Evolutionary conservation across 1,140 invertebrate genomes (phyloP).

Genomic region (Lucilia cuprina): DNA sequence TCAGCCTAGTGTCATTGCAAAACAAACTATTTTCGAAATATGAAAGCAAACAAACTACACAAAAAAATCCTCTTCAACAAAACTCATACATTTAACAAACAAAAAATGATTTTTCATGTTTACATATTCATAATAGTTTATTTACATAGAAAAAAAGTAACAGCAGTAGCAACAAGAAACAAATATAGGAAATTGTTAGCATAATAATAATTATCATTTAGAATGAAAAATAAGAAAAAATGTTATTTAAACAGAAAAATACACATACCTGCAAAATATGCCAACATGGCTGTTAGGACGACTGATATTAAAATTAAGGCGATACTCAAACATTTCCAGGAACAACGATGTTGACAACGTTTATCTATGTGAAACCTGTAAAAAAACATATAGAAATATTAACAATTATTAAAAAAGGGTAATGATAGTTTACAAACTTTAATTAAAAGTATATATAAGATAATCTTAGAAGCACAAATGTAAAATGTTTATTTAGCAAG

Average conservation of each 20-base stretch:
- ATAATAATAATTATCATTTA: not conserved
- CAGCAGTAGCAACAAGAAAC: too few relatives aligned
- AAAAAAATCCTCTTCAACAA: too few relatives aligned
- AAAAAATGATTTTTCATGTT: constrained; percentile 32
- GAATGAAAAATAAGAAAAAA: not conserved
- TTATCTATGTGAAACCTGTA: constrained; percentile 87
- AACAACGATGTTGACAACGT: constrained; percentile 88
- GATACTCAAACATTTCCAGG: constrained; percentile 94
- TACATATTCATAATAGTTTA: constrained; percentile 44
- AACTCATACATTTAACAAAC: not conserved
- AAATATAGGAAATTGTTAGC: too few relatives aligned
- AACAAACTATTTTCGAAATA: too few relatives aligned
- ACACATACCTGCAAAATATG: constrained; percentile 91
- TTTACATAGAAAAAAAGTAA: not conserved
- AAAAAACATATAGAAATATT: constrained; percentile 2
- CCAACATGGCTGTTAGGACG: constrained; percentile 86
- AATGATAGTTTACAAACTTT: too few relatives aligned
- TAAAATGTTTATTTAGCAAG: too few relatives aligned
- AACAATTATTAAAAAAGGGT: too few relatives aligned
- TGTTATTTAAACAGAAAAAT: not conserved
- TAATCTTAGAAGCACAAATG: too few relatives aligned
- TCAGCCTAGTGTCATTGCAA: too few relatives aligned
- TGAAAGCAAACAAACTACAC: too few relatives aligned
- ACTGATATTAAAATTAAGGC: constrained; percentile 87
- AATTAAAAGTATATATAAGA: too few relatives aligned